Evolutionary conservation across 1,140 invertebrate genomes (phyloP).

Genomic region (Steinernema feltiae): DNA sequence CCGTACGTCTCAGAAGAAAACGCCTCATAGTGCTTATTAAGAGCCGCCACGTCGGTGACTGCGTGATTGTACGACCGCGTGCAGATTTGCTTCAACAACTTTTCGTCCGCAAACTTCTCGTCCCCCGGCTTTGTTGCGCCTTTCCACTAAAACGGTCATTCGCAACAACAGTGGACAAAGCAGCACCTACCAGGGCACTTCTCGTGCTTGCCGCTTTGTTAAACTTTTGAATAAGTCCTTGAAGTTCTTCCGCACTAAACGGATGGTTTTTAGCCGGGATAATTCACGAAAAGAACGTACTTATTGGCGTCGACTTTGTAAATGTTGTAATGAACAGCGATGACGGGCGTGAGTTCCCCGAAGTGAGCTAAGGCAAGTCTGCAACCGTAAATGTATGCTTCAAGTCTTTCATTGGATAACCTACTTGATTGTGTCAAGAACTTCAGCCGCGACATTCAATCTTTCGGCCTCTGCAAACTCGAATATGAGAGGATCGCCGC

Average conservation of each 20-base stretch:
- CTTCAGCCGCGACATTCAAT: background rate
- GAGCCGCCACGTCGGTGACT: conserved; percentile 42
- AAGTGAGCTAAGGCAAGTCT: background rate
- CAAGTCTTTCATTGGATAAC: background rate
- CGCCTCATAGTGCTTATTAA: conserved; percentile 56
- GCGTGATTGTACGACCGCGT: conserved; percentile 27
- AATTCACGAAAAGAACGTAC: background rate
- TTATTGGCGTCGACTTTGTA: background rate
- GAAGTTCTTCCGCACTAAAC: background rate
- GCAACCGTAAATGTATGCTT: background rate
- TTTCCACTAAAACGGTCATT: conserved; percentile 31
- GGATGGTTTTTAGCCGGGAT: background rate
- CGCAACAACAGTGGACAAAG: background rate
- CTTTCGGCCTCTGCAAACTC: background rate
- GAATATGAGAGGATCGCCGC: background rate
- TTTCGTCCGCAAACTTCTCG: conserved; percentile 19
- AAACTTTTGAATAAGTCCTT: background rate
- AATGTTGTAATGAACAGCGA: background rate
- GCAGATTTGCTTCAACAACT: conserved; percentile 19
- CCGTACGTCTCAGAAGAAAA: conserved; percentile 56
- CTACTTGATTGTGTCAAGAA: background rate
- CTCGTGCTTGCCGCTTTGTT: background rate
- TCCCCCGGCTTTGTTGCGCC: conserved; percentile 27
- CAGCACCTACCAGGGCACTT: background rate
- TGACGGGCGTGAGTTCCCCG: background rate